Conservation (phyloP, 92 coral and sea anemone species). For the Zoanthus solanderi region DNA sequence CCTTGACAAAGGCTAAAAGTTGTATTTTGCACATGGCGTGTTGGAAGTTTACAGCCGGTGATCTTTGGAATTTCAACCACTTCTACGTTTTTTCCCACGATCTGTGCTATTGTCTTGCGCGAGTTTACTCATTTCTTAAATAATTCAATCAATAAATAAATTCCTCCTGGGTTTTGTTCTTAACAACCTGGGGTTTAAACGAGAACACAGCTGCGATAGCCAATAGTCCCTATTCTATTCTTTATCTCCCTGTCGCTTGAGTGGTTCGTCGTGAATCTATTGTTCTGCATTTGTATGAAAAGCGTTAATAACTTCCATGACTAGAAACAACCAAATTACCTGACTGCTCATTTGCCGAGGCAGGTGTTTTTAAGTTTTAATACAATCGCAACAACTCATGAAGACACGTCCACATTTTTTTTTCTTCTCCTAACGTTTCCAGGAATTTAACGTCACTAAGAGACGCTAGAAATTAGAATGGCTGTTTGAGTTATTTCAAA, state of each 20-base stretch:
- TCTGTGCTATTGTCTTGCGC: slow-evolving; percentile 28
- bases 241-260: slow-evolving; percentile 17
- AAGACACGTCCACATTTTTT: background rate
- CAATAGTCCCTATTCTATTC: background rate
- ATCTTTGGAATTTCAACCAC: slow-evolving; percentile 7
- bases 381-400: background rate
- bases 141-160: slow-evolving; percentile 35
- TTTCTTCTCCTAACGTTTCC: background rate
- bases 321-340: slow-evolving; percentile 10
- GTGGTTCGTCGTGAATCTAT: slow-evolving; percentile 31
- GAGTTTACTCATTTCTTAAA: slow-evolving; percentile 33
- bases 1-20: background rate
- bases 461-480: background rate
- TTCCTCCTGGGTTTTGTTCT: slow-evolving; percentile 10
- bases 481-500: background rate
- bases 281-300: slow-evolving; percentile 14
- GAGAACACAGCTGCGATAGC: slow-evolving; percentile 31
- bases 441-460: no score
- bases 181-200: slow-evolving; percentile 46
- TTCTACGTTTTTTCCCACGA: slow-evolving; percentile 44
- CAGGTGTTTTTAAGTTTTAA: slow-evolving; percentile 3
- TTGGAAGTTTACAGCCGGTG: slow-evolving; percentile 3
- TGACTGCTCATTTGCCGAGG: slow-evolving; percentile 43
- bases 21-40: background rate
- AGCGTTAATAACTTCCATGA: background rate